phyloP scores from a whole-genome alignment of 2,113 vertebrate species.

The Theristicus caerulescens region DNA sequence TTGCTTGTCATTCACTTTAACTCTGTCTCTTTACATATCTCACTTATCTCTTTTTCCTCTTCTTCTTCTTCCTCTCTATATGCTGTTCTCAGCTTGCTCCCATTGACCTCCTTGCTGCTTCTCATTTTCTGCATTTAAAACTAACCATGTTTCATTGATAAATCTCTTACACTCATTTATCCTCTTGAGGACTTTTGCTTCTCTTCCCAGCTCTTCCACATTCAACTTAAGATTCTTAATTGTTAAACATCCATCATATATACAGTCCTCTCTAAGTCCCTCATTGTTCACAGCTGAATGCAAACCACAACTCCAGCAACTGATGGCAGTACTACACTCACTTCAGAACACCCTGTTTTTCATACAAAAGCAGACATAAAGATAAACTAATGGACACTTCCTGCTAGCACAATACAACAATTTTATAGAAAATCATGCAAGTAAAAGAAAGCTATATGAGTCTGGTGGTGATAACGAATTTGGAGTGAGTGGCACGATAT shows the following conservation, averaged over 20 bases:
- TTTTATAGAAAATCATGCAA: not conserved
- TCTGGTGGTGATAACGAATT: not conserved
- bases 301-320: not conserved
- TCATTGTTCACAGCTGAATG: not conserved
- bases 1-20: not conserved
- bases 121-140: slow-evolving; percentile 1
- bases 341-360: not conserved
- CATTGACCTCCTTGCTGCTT: not conserved
- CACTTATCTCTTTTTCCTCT: not conserved
- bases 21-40: not conserved
- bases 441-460: not conserved
- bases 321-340: not conserved
- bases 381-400: not conserved
- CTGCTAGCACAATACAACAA: not conserved
- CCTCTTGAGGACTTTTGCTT: not conserved
- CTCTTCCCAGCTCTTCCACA: not conserved
- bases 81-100: not conserved
- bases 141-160: not conserved
- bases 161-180: not conserved
- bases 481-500: not conserved
- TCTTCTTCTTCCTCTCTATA: not conserved
- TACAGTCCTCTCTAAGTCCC: not conserved
- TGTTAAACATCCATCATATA: not conserved
- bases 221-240: slow-evolving; percentile 4
- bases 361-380: not conserved